Conservation (phyloP, 2,113 vertebrate species). For the Manacus vitellinus region DNA sequence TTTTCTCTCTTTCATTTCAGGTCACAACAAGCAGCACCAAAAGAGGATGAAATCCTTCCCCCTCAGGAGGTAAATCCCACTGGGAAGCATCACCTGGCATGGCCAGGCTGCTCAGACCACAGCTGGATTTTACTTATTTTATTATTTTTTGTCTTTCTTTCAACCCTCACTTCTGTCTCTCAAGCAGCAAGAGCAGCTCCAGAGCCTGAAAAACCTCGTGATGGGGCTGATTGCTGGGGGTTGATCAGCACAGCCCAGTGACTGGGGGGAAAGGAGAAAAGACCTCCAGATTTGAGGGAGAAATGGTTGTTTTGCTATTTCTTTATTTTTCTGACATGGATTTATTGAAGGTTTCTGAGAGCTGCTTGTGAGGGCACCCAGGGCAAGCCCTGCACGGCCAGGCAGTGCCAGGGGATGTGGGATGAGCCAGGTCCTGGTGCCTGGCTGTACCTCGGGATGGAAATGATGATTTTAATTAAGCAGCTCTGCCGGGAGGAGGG, state of each 20-base stretch:
- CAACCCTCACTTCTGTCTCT: neutral
- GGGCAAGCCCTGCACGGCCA: rapidly evolving
- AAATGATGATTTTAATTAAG: neutral
- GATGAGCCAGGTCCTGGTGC: neutral
- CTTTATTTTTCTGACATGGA: rapidly evolving
- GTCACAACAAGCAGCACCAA: neutral
- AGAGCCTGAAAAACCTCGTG: neutral
- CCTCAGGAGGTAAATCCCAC: neutral
- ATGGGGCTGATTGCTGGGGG: neutral
- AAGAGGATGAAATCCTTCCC: neutral
- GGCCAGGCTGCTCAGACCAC: neutral
- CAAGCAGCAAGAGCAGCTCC: neutral
- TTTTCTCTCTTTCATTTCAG: neutral
- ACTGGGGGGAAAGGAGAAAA: neutral
- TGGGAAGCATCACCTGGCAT: neutral
- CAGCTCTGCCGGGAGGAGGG: neutral
- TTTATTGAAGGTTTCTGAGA: neutral
- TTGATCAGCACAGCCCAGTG: neutral
- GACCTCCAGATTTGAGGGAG: neutral
- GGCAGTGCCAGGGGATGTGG: neutral
- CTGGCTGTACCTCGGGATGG: neutral
- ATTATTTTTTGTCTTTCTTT: neutral
- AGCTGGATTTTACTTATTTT: neutral
- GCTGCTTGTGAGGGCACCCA: neutral
- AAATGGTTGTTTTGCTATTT: rapidly evolving